Evolutionary conservation across 2,797 vertebrate genomes (phyloP).

Genomic region (Falco columbarius): DNA sequence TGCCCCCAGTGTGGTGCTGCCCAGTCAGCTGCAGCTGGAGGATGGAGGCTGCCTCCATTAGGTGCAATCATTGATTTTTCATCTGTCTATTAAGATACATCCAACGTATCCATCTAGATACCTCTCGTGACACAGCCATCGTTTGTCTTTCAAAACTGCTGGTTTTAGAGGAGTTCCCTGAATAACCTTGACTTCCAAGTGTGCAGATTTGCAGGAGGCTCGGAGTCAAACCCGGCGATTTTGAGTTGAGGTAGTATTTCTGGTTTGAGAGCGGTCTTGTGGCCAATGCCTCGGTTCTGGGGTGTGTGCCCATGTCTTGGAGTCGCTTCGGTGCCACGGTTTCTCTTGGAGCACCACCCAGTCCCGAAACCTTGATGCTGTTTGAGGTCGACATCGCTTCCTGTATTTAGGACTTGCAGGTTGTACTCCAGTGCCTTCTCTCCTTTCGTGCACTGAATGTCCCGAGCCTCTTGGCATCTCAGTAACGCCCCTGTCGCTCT

Average conservation of each 20-base stretch:
- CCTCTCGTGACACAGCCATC: not conserved
- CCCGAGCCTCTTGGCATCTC: not conserved
- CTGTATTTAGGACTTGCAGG: not conserved
- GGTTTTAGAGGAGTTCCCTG: not conserved
- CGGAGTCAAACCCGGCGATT: not conserved
- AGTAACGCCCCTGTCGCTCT: constrained; percentile 42
- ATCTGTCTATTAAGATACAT: not conserved
- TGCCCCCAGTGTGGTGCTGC: not conserved
- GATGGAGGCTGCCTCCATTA: accelerated
- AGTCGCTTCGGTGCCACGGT: not conserved
- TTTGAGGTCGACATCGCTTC: not conserved
- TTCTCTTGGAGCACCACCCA: not conserved
- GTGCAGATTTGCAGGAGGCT: not conserved
- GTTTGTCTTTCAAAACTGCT: not conserved
- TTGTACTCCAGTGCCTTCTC: not conserved
- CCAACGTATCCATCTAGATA: not conserved
- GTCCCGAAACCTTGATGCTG: not conserved
- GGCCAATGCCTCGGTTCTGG: accelerated
- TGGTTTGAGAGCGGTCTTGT: not conserved
- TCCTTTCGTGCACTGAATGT: not conserved
- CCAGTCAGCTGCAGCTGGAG: not conserved
- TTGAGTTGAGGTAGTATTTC: not conserved
- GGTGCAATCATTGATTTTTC: not conserved
- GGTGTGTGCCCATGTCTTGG: not conserved
- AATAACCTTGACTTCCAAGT: not conserved